These are phyloP conservation scores for Xestia ashworthii DNA, from an alignment of 2,888 invertebrate species.

Conservation along the genomic window DNA sequence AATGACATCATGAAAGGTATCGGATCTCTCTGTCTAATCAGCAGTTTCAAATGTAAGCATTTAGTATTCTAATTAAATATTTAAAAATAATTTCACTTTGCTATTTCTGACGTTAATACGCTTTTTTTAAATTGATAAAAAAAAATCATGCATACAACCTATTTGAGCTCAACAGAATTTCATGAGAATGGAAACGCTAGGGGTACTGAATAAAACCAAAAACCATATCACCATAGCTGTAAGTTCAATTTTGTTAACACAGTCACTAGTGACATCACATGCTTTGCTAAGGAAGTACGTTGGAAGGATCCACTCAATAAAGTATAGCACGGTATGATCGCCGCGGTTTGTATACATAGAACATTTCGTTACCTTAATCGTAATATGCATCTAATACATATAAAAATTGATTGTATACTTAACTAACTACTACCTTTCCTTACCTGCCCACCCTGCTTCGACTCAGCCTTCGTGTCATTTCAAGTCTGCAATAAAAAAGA, in stretches of 20 bases:
- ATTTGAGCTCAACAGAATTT: constrained; percentile 4
- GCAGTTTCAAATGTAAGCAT: too few relatives aligned
- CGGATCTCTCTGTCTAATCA: too few relatives aligned
- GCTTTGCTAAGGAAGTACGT: constrained; percentile 19
- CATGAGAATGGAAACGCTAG: not conserved
- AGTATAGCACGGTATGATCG: constrained; percentile 18
- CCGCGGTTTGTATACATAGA: constrained; percentile 44
- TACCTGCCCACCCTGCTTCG: constrained; percentile 51
- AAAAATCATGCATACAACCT: too few relatives aligned
- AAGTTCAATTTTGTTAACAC: not conserved
- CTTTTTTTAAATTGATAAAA: too few relatives aligned
- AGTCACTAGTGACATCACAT: constrained; percentile 16
- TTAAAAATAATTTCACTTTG: too few relatives aligned
- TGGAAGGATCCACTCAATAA: constrained; percentile 38
- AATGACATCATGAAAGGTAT: too few relatives aligned
- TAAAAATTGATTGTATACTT: constrained; percentile 56
- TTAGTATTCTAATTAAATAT: too few relatives aligned
- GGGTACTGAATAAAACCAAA: constrained; percentile 18
- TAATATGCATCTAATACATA: constrained; percentile 67
- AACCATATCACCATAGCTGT: constrained; percentile 17
- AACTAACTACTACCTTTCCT: constrained; percentile 45
- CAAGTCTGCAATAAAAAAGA: constrained; percentile 57
- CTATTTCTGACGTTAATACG: too few relatives aligned
- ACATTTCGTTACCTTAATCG: constrained; percentile 28
- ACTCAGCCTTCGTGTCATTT: constrained; percentile 65